phyloP scores from a whole-genome alignment of 1,140 invertebrate genomes.

The Sycophaga agraensis region DNA sequence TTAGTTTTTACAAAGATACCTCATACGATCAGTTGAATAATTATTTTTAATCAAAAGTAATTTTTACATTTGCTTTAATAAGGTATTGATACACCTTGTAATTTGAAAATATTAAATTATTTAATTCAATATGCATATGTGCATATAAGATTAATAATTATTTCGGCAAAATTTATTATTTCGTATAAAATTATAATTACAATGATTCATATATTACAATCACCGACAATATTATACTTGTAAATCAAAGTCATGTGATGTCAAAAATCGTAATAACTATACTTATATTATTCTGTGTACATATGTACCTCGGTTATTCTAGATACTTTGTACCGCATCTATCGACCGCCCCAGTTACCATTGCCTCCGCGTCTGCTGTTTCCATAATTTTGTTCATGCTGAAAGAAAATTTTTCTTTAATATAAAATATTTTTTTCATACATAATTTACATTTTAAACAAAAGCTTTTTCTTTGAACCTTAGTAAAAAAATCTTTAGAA shows the following conservation, averaged over 20 bases:
- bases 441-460: background rate
- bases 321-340: background rate
- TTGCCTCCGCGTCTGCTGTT: background rate
- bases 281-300: background rate
- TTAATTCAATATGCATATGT: too few relatives aligned
- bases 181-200: constrained; percentile 22
- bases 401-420: background rate
- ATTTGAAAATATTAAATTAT: too few relatives aligned
- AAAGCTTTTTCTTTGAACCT: background rate
- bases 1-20: too few relatives aligned
- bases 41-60: constrained; percentile 5
- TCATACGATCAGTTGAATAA: too few relatives aligned
- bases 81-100: too few relatives aligned
- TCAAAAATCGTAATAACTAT: background rate
- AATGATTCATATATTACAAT: constrained; percentile 10
- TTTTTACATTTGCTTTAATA: background rate
- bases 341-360: background rate
- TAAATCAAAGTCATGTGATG: background rate
- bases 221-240: background rate
- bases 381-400: constrained; percentile 5
- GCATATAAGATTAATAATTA: too few relatives aligned
- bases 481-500: too few relatives aligned
- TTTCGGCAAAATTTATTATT: background rate
- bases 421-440: background rate
- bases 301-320: background rate